Evolutionary conservation across 2,888 invertebrate species (phyloP).

Genomic region (Drosophila anceps): DNA sequence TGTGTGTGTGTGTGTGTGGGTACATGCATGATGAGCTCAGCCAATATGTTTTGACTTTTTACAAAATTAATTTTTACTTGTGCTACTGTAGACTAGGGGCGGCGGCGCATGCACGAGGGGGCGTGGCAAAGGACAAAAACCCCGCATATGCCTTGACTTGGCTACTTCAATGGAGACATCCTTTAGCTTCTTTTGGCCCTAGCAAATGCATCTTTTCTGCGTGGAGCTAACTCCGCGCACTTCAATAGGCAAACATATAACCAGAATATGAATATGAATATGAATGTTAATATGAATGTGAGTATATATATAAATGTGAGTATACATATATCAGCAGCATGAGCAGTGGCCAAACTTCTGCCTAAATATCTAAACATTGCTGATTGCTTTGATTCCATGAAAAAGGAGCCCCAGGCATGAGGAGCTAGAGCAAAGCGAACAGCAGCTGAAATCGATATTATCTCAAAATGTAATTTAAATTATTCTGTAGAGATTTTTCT

Average conservation of each 20-base stretch:
- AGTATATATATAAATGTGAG: too few species aligned
- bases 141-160: slow-evolving; percentile 36
- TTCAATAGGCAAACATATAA: slow-evolving; percentile 42
- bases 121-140: slow-evolving; percentile 23
- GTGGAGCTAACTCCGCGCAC: slow-evolving; percentile 24
- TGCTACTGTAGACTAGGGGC: slow-evolving; percentile 8
- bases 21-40: slow-evolving; percentile 59
- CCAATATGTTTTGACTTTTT: slow-evolving; percentile 69
- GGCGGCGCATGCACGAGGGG: neutral
- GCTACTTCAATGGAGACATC: neutral
- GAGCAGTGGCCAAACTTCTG: neutral
- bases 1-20: slow-evolving; percentile 12
- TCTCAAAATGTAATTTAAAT: slow-evolving; percentile 9
- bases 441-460: slow-evolving; percentile 7
- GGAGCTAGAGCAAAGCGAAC: neutral
- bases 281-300: slow-evolving; percentile 8
- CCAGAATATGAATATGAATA: neutral
- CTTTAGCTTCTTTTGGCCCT: slow-evolving; percentile 4
- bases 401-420: neutral
- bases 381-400: slow-evolving; percentile 25
- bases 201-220: slow-evolving; percentile 36
- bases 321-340: neutral
- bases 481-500: neutral
- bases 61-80: slow-evolving; percentile 68
- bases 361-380: slow-evolving; percentile 15